These are phyloP conservation scores for Halcyon malimbica DNA, from an alignment of 2,113 vertebrate species.

Conservation along the genomic window DNA sequence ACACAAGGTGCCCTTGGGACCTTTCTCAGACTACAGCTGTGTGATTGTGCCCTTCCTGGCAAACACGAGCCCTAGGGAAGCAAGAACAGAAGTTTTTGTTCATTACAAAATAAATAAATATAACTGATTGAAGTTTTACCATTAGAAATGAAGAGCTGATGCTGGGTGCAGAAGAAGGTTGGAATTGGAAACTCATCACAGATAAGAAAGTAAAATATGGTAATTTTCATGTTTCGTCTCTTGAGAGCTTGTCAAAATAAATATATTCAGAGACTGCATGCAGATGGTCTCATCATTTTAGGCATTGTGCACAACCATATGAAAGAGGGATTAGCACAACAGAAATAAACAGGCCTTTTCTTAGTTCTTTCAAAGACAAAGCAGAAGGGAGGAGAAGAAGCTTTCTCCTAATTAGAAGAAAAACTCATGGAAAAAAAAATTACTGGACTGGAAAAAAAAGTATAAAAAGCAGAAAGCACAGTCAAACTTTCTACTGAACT, in stretches of 20 bases:
- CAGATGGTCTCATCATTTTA: conserved; percentile 35
- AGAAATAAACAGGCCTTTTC: conserved; percentile 43
- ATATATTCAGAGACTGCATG: conserved; percentile 47
- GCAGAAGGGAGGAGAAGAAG: neutral
- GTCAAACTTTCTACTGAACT: neutral
- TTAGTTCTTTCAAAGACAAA: conserved; percentile 4
- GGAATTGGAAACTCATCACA: conserved; percentile 25
- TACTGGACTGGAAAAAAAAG: neutral
- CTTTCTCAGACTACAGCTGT: neutral
- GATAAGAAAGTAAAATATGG: conserved; percentile 11
- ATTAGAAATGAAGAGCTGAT: neutral
- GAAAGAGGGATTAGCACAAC: conserved; percentile 26
- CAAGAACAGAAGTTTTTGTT: neutral
- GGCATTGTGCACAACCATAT: conserved; percentile 23
- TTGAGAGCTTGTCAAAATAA: conserved; percentile 52
- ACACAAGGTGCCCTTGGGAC: neutral
- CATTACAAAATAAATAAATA: conserved; percentile 4
- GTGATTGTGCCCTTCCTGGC: neutral
- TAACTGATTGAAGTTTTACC: neutral
- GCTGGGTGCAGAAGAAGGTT: neutral
- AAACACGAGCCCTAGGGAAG: neutral
- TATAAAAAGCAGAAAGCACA: neutral
- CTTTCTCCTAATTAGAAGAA: neutral
- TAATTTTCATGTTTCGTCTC: neutral
- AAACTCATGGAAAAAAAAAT: conserved; percentile 11